Evolutionary conservation across 2,888 invertebrate genomes (phyloP).

Genomic region (Zhuqinia jingwanae): DNA sequence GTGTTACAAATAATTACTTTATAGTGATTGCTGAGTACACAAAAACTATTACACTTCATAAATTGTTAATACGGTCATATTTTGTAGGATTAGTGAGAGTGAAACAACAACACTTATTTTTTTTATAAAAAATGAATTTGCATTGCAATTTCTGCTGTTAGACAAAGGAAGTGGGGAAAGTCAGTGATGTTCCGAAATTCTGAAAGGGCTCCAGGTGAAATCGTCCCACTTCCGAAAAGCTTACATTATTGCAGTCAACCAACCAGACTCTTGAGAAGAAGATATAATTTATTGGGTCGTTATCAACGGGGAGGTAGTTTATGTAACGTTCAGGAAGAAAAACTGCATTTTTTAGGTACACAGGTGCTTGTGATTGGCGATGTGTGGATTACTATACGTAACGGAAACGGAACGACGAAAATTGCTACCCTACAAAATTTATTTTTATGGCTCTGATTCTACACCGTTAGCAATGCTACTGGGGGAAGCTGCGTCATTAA

Average conservation of each 20-base stretch:
- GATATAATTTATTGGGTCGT: slow-evolving; percentile 23
- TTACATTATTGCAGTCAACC: not conserved
- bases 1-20: slow-evolving; percentile 21
- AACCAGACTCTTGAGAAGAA: not conserved
- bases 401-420: not conserved
- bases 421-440: slow-evolving; percentile 41
- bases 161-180: not conserved
- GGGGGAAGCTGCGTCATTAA: slow-evolving; percentile 60
- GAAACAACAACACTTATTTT: not conserved
- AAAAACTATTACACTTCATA: too few relatives aligned
- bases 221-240: not conserved
- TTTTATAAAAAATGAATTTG: not conserved
- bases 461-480: slow-evolving; percentile 56
- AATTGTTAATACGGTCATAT: too few relatives aligned
- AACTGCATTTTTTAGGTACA: slow-evolving; percentile 63
- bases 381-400: slow-evolving; percentile 42
- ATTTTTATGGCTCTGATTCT: slow-evolving; percentile 68
- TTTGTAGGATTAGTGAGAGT: not conserved
- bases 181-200: not conserved
- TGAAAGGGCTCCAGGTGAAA: not conserved
- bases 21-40: slow-evolving; percentile 22
- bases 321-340: slow-evolving; percentile 1
- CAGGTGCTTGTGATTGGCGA: slow-evolving; percentile 52
- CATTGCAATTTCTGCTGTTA: not conserved
- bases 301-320: slow-evolving; percentile 20